These are phyloP conservation scores for Siniperca scherzeri DNA, from an alignment of 2,797 vertebrate genomes.

Conservation along the genomic window DNA sequence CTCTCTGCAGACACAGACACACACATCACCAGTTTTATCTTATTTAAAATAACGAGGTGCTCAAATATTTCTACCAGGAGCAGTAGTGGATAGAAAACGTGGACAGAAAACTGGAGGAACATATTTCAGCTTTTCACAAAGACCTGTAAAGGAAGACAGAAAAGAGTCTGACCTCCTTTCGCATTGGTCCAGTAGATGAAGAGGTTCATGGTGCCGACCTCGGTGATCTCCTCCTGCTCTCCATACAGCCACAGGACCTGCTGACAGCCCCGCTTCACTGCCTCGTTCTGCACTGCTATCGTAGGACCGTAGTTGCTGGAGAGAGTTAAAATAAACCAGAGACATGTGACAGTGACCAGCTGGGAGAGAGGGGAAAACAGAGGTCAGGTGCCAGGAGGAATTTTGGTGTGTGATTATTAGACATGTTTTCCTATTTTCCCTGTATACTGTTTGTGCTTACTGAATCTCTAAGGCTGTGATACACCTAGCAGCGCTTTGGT, in stretches of 20 bases:
- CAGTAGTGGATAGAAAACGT: not conserved
- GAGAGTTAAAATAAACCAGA: not conserved
- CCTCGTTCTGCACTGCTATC: conserved; percentile 89
- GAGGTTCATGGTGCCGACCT: conserved; percentile 96
- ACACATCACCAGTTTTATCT: not conserved
- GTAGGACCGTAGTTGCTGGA: conserved; percentile 93
- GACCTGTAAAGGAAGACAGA: too few species aligned
- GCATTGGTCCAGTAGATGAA: conserved; percentile 92
- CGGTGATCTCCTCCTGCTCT: conserved; percentile 89
- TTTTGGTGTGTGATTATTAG: not conserved
- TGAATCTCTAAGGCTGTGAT: not conserved
- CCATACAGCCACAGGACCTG: conserved; percentile 95
- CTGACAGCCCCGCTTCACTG: conserved; percentile 87
- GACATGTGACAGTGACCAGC: not conserved
- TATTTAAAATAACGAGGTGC: not conserved
- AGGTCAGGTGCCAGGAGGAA: not conserved
- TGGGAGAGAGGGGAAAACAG: not conserved
- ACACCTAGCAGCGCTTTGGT: too few species aligned
- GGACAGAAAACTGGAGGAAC: not conserved
- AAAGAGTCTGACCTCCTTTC: conserved; percentile 85
- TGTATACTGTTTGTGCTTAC: not conserved
- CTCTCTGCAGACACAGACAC: conserved; percentile 77
- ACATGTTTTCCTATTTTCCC: not conserved
- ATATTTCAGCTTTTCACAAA: not conserved
- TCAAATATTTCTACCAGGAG: not conserved